phyloP scores from a whole-genome alignment of 2,113 vertebrate genomes.

The Heterochromis multidens region DNA sequence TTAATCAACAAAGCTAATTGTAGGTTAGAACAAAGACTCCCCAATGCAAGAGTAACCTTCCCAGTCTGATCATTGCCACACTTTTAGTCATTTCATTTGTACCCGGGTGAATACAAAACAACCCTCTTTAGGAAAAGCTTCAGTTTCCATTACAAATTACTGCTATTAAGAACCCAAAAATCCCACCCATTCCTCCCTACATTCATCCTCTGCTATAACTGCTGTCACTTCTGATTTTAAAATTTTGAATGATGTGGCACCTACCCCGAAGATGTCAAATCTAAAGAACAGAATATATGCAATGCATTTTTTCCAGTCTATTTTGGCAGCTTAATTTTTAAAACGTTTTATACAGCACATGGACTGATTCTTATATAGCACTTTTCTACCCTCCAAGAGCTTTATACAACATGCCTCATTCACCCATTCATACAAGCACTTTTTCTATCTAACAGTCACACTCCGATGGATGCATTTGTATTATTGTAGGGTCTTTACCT shows the following conservation, averaged over 20 bases:
- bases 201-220: background rate
- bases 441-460: no score
- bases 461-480: no score
- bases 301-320: background rate
- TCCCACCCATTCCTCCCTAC: background rate
- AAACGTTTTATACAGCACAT: no score
- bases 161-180: background rate
- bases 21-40: background rate
- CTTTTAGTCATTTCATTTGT: background rate
- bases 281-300: background rate
- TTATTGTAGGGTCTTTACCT: no score
- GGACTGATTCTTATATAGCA: no score
- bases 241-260: background rate
- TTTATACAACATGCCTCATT: no score
- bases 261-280: background rate
- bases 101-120: background rate
- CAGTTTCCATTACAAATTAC: background rate
- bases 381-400: no score
- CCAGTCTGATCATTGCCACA: background rate
- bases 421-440: no score
- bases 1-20: background rate
- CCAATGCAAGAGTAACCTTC: background rate
- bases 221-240: background rate
- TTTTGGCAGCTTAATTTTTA: background rate
- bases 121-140: background rate